Percentiles rank a stretch among this genome's conserved stretches.
These are phyloP conservation scores for Diloba caeruleocephala DNA, from an alignment of 2,888 invertebrate genomes.

Conservation along the genomic window DNA sequence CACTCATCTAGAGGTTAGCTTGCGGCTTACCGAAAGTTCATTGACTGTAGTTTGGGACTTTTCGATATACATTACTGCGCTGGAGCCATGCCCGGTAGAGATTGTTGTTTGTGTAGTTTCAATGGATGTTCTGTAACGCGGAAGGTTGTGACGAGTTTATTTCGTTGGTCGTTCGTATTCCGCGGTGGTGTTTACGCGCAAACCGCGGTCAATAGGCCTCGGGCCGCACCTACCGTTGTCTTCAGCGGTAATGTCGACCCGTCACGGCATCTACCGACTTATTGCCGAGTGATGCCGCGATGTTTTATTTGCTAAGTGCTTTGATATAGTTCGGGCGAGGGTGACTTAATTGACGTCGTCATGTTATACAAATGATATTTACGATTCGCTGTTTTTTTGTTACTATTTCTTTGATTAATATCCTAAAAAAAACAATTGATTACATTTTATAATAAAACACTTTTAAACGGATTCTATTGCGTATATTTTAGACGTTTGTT, in stretches of 20 bases:
- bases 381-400: slow-evolving; percentile 54
- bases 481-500: too few relatives aligned
- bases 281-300: slow-evolving; percentile 67
- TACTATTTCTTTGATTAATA: too few relatives aligned
- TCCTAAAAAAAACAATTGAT: too few relatives aligned
- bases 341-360: slow-evolving; percentile 80
- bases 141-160: slow-evolving; percentile 40
- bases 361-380: slow-evolving; percentile 77
- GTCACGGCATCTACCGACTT: slow-evolving; percentile 85
- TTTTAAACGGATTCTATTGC: too few relatives aligned
- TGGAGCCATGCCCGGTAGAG: background rate
- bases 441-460: too few relatives aligned
- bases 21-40: slow-evolving; percentile 72
- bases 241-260: slow-evolving; percentile 80
- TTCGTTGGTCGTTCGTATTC: slow-evolving; percentile 56
- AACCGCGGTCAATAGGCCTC: slow-evolving; percentile 85
- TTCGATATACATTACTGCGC: slow-evolving; percentile 60
- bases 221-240: slow-evolving; percentile 84
- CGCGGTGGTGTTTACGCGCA: slow-evolving; percentile 83
- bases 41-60: slow-evolving; percentile 58
- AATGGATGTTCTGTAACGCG: slow-evolving; percentile 55
- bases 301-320: slow-evolving; percentile 87
- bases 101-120: slow-evolving; percentile 12
- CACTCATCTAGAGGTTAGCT: slow-evolving; percentile 87
- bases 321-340: slow-evolving; percentile 71